Base-by-base conservation (phyloP, 2,888 invertebrate species). In the Calameuta idolon region DNA sequence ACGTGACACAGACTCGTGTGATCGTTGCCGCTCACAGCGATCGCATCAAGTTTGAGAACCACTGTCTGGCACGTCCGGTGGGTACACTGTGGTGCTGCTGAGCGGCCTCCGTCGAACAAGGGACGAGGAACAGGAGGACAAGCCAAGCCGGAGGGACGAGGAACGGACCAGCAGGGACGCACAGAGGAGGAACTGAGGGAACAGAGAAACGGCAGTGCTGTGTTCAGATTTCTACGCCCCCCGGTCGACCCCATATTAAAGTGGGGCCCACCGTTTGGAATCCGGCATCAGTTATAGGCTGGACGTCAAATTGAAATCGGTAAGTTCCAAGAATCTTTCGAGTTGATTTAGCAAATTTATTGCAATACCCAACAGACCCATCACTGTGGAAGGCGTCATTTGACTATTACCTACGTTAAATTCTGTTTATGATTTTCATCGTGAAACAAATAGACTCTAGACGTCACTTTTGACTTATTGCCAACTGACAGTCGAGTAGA, bases 31-130 rank as follows among this genome's bases (percentile, higher is more conserved):
- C 77, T 81, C 76, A 76, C 78, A 79, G 75, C 77, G 75, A 77
- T 76, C 77, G 75, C 76, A 1, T 35, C n/a, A 30, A 23, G 80
- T 78, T 80, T 89, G 89, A 87, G 89, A 85, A 83, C 82, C 89
- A 77, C 89, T 88, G 89, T 11, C 76, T 79, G 86, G 84, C 83
- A 87, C 86, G 87, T 89, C 87, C 89, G 89, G 86, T 85, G 87
- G 86, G 88, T 88, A 87, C 82, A 87, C 83, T 79, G 76, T 73
- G 77, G 75, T 75, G 75, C 77, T 55, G 76, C 82, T 78, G 40
- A 40, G 15, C 40, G 40, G 40, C 40, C 40, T 15, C 40, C 40
- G 40, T 40, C 15, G 40, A 40, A 40, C 40, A 40, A 40, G 40
- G 40, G 40, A 40, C 40, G 15, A 40, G 40, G 40, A 40, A 40